Percentiles rank a stretch among this genome's conserved stretches.
Conservation (phyloP, 2,888 invertebrate species). For the Parnassius mnemosyne region DNA sequence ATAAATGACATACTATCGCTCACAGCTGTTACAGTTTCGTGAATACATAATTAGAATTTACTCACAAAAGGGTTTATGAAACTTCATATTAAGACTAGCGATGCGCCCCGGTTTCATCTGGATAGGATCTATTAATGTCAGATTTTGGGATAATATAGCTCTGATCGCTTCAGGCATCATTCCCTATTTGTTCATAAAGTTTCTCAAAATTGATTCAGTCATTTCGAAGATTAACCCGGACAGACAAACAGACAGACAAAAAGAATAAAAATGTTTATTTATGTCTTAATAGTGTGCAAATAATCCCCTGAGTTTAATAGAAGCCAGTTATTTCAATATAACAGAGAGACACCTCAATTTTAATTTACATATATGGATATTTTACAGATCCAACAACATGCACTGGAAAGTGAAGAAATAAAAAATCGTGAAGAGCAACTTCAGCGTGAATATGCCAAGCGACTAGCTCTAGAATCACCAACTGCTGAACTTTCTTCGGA, state of each 20-base stretch:
- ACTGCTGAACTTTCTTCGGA: constrained; percentile 48
- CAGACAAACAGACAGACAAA: too few species aligned
- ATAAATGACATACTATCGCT: too few species aligned
- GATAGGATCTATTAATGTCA: too few species aligned
- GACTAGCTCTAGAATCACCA: constrained; percentile 41
- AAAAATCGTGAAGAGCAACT: constrained; percentile 43
- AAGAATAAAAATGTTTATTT: not conserved
- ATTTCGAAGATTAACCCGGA: too few species aligned
- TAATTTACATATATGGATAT: not conserved
- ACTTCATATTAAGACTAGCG: too few species aligned
- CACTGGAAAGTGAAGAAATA: constrained; percentile 38
- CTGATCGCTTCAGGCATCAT: too few species aligned
- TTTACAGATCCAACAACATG: constrained; percentile 25
- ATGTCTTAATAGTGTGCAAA: not conserved
- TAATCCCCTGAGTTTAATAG: not conserved
- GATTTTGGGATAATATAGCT: not conserved
- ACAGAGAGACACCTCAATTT: not conserved
- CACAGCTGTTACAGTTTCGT: too few species aligned
- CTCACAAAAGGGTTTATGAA: too few species aligned
- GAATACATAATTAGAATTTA: too few species aligned
- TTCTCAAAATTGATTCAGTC: too few species aligned
- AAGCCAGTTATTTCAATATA: not conserved
- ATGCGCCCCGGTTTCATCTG: too few species aligned
- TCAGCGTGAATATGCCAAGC: constrained; percentile 44
- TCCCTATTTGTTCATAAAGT: too few species aligned